Conservation (phyloP, 2,113 vertebrate genomes). For the Serinus canaria region DNA sequence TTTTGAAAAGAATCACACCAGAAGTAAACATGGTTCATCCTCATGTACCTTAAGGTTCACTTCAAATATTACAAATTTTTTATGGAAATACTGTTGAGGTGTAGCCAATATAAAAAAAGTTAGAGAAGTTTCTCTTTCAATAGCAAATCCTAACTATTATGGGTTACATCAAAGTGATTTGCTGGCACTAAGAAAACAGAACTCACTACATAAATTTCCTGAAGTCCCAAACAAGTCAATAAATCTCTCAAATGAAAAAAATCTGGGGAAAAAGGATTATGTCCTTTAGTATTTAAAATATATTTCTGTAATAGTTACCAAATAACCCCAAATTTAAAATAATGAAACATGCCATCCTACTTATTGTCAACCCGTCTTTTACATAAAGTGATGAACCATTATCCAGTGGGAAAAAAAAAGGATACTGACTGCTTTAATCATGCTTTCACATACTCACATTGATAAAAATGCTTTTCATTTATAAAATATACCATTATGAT, state of each 20-base stretch:
- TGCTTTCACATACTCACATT: background rate
- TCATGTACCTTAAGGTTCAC: background rate
- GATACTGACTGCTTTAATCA: background rate
- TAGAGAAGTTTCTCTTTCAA: background rate
- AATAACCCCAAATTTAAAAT: background rate
- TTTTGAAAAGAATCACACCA: background rate
- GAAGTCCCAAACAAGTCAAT: background rate
- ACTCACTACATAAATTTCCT: background rate
- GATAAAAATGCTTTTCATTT: constrained; percentile 3
- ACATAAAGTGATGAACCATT: background rate
- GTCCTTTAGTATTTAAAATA: background rate
- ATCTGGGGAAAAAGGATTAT: background rate
- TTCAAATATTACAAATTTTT: background rate
- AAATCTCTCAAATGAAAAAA: background rate
- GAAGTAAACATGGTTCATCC: background rate
- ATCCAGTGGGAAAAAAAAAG: background rate
- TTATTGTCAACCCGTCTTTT: background rate
- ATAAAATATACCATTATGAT: background rate
- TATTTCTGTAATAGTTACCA: background rate
- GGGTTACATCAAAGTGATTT: background rate
- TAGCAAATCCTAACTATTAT: background rate
- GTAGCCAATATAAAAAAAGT: background rate
- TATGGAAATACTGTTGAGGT: background rate
- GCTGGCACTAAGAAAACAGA: background rate
- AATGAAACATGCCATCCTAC: background rate